Evolutionary conservation across 1,140 invertebrate genomes (phyloP), one percentile per base, ranked within the genome.

Genomic region (Popillia japonica): DNA sequence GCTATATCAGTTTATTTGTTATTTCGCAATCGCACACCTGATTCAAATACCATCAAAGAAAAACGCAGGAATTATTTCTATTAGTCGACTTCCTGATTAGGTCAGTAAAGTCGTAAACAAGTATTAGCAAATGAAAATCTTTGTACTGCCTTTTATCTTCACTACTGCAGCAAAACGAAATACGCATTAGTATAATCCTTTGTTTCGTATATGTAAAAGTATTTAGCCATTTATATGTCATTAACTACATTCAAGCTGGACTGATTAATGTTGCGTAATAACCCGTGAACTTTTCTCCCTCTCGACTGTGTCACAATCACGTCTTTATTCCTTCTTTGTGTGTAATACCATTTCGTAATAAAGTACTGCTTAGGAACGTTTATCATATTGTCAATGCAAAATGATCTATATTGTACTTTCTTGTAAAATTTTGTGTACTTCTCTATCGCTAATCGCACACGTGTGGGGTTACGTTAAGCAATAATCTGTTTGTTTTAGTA

Each of bases 401-500:
- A 55, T 55, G 48, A 55, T 55, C 48, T 55, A 55, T 55, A 55
- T 55, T 55, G 48, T 55, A 55, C 48, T 55, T 55, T 55, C 14
- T 55, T 17, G n/a, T 55, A 55, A 55, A 55, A 55, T 34, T 34
- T 34, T 55, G 48, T n/a, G 14, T 55, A 55, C 17, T 55, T 17
- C 48, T 55, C 48, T 17, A 6, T 55, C 48, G 48, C 6, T 55
- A 17, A 55, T 55, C 17, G 17, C 14, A 17, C 48, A 55, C 48
- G 48, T 55, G 48, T 55, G 17, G 48, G 48, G 48, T 14, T 14
- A 7, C 48, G 48, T 17, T 55, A 17, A 17, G 48, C 14, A 55
- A 55, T 55, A 55, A 14, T 14, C 48, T 55, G 17, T 55, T 55
- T 55, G 48, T 55, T 55, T 55, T 17, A 7, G 14, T 55, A 55